Evolutionary conservation across 2,797 vertebrate species (phyloP), one percentile per base, ranked within the genome.

Genomic region (Novumbra hubbsi): DNA sequence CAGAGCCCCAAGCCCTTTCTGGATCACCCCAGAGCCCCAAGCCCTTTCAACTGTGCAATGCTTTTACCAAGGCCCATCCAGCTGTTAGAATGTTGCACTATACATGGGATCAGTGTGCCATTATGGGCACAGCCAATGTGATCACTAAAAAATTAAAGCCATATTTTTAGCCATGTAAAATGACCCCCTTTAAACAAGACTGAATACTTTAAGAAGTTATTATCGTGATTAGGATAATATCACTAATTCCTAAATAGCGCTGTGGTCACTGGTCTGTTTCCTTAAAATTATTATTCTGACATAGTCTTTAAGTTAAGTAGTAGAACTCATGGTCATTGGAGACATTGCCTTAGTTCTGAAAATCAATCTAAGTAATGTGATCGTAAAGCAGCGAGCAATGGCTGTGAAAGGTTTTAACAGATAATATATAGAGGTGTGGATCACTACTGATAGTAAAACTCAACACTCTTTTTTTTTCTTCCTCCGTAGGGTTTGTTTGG

Each of bases 401-500:
- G 68, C 71, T 80, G 16, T 64, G 24, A 16, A 71, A 72, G 34
- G 68, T 32, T 64, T 28, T 34, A 32, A 11, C 48, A 21, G 50
- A 70, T 62, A 69, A 69, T 17, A 28, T 75, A 50, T 17, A 73
- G 78, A 67, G 72, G 76, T 49, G 30, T n/a, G 50, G 32, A 67
- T 82, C 27, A 41, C 28, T n/a, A 34, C 62, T 63, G 24, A 72
- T 55, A 76, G 63, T 66, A 6, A 65, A 38, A 19, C 68, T 86
- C 28, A 84, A 75, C 17, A 19, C 11, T 32, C 73, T 81, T 78
- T 85, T 79, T 83, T 66, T 86, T 73, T 78, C 50, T 67, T 73
- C 73, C 84, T 80, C 77, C 80, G 3, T 88, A 96, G 96, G 95
- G 96, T 68, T 81, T 89, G 72, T 91, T 92, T 16, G 96, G 96